phyloP scores from a whole-genome alignment of 1,140 invertebrate genomes.

The Streblospio benedicti region DNA sequence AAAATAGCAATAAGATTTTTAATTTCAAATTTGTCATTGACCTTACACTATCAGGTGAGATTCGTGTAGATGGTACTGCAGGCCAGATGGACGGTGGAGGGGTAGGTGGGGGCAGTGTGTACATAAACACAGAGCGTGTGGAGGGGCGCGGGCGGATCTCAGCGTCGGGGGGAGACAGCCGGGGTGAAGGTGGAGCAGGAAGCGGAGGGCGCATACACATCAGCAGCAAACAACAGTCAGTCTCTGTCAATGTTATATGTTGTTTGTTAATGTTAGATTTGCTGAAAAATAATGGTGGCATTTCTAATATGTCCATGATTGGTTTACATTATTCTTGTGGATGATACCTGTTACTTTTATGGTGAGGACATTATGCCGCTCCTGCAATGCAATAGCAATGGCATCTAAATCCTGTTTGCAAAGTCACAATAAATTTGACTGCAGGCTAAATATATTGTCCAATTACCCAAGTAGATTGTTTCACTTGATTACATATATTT shows the following conservation, averaged over 20 bases:
- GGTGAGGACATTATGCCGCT: too few species aligned
- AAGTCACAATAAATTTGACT: too few species aligned
- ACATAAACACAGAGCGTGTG: conserved; percentile 22
- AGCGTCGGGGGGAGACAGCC: conserved; percentile 28
- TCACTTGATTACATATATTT: too few species aligned
- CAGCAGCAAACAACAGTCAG: conserved; percentile 16
- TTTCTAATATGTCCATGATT: too few species aligned
- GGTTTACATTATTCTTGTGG: neutral
- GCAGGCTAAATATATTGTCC: too few species aligned
- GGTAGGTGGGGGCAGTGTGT: conserved; percentile 31
- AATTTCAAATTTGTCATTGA: too few species aligned
- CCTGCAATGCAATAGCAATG: too few species aligned
- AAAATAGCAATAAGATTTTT: too few species aligned
- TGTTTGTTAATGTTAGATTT: neutral
- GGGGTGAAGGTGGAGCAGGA: conserved; percentile 28
- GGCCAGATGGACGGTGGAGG: conserved; percentile 27
- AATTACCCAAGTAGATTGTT: too few species aligned
- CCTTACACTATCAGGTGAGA: too few species aligned
- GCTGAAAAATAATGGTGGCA: neutral
- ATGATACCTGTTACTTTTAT: conserved; percentile 1
- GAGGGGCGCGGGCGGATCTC: conserved; percentile 26
- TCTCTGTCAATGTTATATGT: neutral
- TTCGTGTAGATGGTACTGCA: conserved; percentile 25
- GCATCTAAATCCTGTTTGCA: too few species aligned
- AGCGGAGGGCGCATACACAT: conserved; percentile 29